A percentile compares a stretch with the other conserved stretches of the same genome.
Evolutionary conservation across 2,888 invertebrate genomes (phyloP).

Genomic region (Agrotis segetum): DNA sequence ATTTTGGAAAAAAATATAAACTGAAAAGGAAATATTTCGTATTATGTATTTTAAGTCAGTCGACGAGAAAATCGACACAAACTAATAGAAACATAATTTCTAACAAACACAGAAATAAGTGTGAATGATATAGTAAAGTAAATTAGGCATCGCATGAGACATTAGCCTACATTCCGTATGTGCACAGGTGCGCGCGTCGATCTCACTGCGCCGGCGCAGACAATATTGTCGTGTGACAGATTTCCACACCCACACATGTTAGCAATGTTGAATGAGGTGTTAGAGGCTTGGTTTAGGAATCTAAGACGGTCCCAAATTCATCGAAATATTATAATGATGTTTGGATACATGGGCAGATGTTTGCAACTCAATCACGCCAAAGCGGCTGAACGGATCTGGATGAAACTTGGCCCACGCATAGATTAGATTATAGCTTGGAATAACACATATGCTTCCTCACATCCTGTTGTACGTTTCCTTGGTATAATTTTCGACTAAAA

Average conservation of each 20-base stretch:
- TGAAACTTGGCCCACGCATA: too few species aligned
- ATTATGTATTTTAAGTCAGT: neutral
- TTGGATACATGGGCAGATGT: too few species aligned
- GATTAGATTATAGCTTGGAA: too few species aligned
- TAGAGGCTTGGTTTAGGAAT: neutral
- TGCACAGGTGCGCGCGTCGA: constrained; percentile 63
- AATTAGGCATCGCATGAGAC: constrained; percentile 56
- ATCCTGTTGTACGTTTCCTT: too few species aligned
- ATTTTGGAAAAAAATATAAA: too few species aligned
- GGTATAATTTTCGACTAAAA: too few species aligned
- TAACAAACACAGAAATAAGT: constrained; percentile 19
- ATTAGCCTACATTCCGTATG: constrained; percentile 62
- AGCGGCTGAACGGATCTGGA: too few species aligned
- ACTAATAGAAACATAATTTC: constrained; percentile 4
- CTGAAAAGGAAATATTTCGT: too few species aligned
- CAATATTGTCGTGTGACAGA: constrained; percentile 53
- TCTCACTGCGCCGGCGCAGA: constrained; percentile 51
- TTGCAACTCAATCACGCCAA: too few species aligned
- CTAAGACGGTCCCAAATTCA: neutral
- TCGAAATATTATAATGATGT: too few species aligned
- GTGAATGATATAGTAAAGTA: constrained; percentile 30
- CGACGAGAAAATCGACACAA: neutral
- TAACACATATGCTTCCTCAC: too few species aligned
- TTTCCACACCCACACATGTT: constrained; percentile 46
- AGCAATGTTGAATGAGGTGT: constrained; percentile 6